Evolutionary conservation across 37 sponge, comb jelly and placozoan genomes (phyloP).

Genomic region (Mnemiopsis leidyi): DNA sequence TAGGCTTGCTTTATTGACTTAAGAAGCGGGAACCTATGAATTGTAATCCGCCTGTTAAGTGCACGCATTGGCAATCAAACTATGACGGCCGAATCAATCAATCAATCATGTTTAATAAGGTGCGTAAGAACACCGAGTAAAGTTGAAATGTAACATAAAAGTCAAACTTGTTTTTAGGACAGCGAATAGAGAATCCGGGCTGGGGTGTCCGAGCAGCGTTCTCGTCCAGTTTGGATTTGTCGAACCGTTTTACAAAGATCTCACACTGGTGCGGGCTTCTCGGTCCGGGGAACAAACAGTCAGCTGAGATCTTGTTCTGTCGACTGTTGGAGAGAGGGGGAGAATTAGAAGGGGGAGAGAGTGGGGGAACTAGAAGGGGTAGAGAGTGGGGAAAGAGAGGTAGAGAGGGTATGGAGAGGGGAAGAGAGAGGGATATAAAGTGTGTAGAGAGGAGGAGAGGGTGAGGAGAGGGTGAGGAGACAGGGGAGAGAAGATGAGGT

Average conservation of each 20-base stretch:
- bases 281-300: neutral
- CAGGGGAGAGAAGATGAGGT: neutral
- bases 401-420: too few relatives aligned
- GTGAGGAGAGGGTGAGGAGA: neutral
- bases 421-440: neutral
- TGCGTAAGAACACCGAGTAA: neutral
- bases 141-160: neutral
- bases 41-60: too few relatives aligned
- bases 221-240: neutral
- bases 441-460: neutral
- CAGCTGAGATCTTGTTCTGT: neutral
- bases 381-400: too few relatives aligned
- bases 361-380: neutral
- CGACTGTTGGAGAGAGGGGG: constrained; percentile 9
- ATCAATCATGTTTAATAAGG: neutral
- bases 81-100: too few relatives aligned
- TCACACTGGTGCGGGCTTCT: neutral
- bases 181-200: constrained; percentile 17
- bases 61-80: too few relatives aligned
- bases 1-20: too few relatives aligned
- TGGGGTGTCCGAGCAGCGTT: neutral
- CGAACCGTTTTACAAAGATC: neutral
- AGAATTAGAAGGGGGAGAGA: neutral
- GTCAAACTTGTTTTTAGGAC: neutral
- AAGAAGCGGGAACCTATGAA: too few relatives aligned